phyloP scores from a whole-genome alignment of 2,113 vertebrate genomes.

The Hyla sarda region DNA sequence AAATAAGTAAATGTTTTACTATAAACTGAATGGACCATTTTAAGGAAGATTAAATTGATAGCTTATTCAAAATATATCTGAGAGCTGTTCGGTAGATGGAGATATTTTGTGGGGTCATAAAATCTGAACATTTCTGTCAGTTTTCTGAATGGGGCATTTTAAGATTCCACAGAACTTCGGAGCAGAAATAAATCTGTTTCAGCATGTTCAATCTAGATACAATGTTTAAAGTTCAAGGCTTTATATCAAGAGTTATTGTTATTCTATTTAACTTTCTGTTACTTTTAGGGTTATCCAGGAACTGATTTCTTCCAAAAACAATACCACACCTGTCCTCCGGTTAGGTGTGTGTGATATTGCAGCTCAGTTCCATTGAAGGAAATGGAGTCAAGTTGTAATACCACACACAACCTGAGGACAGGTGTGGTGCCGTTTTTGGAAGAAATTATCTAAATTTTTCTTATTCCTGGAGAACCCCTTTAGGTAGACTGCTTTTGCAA shows the following conservation, averaged over 20 bases:
- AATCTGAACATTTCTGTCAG: constrained; percentile 26
- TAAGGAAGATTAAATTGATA: constrained; percentile 43
- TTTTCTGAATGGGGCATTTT: background rate
- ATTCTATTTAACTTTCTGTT: constrained; percentile 25
- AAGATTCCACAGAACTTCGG: background rate
- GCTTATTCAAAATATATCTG: constrained; percentile 26
- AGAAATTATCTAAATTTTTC: no score
- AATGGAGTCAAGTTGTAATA: no score
- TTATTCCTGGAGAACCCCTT: no score
- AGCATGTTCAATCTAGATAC: constrained; percentile 10
- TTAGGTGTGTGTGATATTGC: no score
- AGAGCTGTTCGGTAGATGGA: constrained; percentile 10
- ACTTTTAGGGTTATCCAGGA: no score
- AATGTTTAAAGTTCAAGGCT: constrained; percentile 39
- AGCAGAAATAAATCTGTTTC: constrained; percentile 24
- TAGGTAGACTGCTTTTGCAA: background rate
- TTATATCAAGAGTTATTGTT: constrained; percentile 43
- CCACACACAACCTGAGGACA: no score
- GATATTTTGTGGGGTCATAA: constrained; percentile 39
- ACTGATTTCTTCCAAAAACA: no score
- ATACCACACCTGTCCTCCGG: no score
- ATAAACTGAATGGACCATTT: constrained; percentile 44
- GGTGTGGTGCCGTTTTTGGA: no score
- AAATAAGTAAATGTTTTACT: constrained; percentile 49
- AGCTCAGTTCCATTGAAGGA: no score